A percentile compares a stretch with the other conserved stretches of the same genome.
Evolutionary conservation across 1,140 invertebrate genomes (phyloP).

Genomic region (Saxidomus purpurata): DNA sequence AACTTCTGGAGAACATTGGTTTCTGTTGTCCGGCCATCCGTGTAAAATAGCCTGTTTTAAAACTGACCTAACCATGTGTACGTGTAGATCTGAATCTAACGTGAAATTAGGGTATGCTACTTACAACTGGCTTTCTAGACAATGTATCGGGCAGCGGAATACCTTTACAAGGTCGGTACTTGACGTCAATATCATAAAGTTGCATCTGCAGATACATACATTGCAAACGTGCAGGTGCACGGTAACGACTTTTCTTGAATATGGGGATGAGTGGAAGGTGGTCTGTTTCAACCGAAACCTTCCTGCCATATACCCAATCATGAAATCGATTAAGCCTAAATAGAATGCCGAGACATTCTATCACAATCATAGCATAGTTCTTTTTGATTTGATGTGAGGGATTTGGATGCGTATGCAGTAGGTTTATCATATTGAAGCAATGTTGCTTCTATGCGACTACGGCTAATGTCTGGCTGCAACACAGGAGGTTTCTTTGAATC

Average conservation of each 20-base stretch:
- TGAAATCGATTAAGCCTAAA: slow-evolving; percentile 7
- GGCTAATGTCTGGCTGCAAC: neutral
- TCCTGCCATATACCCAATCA: slow-evolving; percentile 3
- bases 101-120: neutral
- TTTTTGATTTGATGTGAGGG: neutral
- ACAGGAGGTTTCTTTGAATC: neutral
- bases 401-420: neutral
- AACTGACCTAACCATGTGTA: neutral
- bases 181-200: slow-evolving; percentile 35
- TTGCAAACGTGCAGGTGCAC: slow-evolving; percentile 9
- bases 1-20: neutral
- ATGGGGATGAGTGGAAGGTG: neutral
- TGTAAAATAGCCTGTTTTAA: neutral
- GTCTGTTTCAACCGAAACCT: neutral
- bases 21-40: neutral
- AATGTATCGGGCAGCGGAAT: slow-evolving; percentile 31
- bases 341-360: neutral
- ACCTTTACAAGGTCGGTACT: neutral
- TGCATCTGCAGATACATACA: slow-evolving; percentile 16
- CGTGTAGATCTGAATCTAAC: neutral
- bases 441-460: no score
- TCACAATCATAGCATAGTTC: neutral
- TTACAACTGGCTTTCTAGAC: neutral
- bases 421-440: neutral
- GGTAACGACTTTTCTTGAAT: neutral